Percentiles rank a stretch among this genome's conserved stretches.
Evolutionary conservation across 2,113 vertebrate genomes (phyloP).

Genomic region (Ardeotis arabs): DNA sequence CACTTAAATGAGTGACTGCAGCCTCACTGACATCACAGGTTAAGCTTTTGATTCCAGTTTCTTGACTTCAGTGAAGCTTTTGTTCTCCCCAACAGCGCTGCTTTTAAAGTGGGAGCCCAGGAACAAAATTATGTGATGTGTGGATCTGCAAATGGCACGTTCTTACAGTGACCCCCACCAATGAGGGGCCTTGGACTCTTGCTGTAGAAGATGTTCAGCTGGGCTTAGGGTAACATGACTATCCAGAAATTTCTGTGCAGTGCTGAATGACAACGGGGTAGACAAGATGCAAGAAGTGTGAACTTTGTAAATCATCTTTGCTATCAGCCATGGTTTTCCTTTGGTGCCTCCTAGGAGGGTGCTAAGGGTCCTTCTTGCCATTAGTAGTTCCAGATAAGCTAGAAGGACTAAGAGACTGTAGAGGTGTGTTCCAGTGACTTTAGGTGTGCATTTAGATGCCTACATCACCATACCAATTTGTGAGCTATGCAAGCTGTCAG

Average conservation of each 20-base stretch:
- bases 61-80: background rate
- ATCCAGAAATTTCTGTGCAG: background rate
- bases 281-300: rapidly evolving
- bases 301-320: background rate
- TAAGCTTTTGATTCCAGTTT: background rate
- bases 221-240: background rate
- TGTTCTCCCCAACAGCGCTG: background rate
- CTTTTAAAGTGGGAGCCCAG: background rate
- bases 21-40: rapidly evolving
- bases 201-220: rapidly evolving
- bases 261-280: rapidly evolving
- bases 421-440: background rate
- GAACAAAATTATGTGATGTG: background rate
- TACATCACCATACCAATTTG: rapidly evolving
- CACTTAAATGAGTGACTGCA: rapidly evolving
- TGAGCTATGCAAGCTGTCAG: background rate
- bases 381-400: background rate
- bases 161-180: background rate
- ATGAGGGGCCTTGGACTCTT: rapidly evolving
- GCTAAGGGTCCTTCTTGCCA: background rate
- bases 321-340: background rate
- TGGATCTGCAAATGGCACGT: background rate
- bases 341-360: background rate
- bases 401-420: background rate
- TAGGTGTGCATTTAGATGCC: background rate